Conservation (phyloP, 2,113 vertebrate species). For the Odocoileus virginianus region DNA sequence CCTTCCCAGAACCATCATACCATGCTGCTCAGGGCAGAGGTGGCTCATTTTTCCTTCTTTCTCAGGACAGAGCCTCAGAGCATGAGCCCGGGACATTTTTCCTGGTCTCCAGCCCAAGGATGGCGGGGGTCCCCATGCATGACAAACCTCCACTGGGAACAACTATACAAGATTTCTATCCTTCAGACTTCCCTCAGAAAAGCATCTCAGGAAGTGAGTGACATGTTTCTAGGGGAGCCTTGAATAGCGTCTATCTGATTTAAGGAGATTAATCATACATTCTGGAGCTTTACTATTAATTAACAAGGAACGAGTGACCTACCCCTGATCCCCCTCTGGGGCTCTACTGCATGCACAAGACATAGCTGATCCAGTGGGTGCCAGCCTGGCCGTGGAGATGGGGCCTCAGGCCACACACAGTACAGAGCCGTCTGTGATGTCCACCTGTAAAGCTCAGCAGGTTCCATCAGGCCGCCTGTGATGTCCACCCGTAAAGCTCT, state of each 20-base stretch:
- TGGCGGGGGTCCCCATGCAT: fast-evolving
- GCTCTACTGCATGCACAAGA: not conserved
- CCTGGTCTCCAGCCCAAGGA: too few relatives aligned
- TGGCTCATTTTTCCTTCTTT: not conserved
- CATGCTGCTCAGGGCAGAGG: not conserved
- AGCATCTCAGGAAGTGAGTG: not conserved
- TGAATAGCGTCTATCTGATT: not conserved
- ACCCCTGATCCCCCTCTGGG: not conserved
- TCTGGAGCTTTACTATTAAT: not conserved
- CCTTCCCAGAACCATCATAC: fast-evolving
- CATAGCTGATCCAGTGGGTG: not conserved
- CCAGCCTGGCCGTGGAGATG: not conserved
- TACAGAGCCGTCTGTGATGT: not conserved
- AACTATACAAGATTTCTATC: fast-evolving
- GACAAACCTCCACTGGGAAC: not conserved
- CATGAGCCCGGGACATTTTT: too few relatives aligned
- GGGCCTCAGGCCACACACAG: too few relatives aligned
- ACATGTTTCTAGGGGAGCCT: not conserved
- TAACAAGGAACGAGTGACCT: not conserved
- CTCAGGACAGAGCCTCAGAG: not conserved
- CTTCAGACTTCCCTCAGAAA: too few relatives aligned
- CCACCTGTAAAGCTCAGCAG: not conserved
- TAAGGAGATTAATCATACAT: not conserved
- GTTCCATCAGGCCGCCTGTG: not conserved
- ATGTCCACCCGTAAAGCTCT: too few relatives aligned